Conservation (phyloP, 2,113 vertebrate genomes). For the Dromaius novaehollandiae region DNA sequence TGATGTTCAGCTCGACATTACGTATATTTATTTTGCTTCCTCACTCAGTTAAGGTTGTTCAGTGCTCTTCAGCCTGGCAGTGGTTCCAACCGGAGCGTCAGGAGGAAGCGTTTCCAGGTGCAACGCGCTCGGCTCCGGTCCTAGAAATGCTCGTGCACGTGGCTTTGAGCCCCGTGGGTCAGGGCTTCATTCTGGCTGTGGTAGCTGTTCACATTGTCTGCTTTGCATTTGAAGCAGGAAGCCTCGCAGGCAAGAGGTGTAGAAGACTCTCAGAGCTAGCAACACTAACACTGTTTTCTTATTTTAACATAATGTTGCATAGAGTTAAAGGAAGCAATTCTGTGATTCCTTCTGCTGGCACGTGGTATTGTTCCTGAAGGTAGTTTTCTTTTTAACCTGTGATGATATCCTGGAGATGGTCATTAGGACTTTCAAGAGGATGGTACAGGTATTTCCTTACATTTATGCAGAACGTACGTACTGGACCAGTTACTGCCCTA, state of each 20-base stretch:
- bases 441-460: background rate
- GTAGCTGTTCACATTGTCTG: background rate
- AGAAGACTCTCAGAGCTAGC: background rate
- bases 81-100: background rate
- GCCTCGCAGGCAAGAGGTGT: accelerated
- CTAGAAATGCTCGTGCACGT: background rate
- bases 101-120: background rate
- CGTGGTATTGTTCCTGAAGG: background rate
- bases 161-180: background rate
- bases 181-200: background rate
- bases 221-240: background rate
- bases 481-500: background rate
- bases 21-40: background rate
- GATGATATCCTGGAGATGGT: background rate
- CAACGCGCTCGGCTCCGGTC: background rate
- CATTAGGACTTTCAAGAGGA: background rate
- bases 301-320: background rate
- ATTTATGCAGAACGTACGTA: background rate
- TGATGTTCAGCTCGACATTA: background rate
- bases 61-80: background rate
- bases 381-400: background rate
- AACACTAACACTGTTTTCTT: accelerated
- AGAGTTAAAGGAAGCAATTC: background rate
- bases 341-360: background rate
- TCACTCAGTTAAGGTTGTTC: background rate